Evolutionary conservation across 1,140 invertebrate species (phyloP), one percentile per base, ranked within the genome.

Genomic region (Drosophila ercepeae): DNA sequence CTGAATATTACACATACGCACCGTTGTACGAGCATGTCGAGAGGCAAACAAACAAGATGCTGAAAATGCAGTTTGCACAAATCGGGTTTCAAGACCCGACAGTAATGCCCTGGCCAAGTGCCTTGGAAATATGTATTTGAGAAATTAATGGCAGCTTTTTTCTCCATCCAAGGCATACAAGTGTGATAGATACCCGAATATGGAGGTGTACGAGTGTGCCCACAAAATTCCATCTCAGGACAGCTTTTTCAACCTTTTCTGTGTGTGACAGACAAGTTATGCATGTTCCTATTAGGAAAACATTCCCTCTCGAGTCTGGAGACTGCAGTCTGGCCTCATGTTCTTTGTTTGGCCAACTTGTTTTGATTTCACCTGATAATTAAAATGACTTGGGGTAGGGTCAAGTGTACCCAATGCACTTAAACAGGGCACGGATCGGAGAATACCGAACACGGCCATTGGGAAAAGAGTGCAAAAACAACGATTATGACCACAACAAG

Each of bases 351-450:
- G 18, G 18, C 27, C 39, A 25, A 14, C 39, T 32, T 32, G 67
- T 52, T 72, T 63, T 59, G 65, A 72, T 54, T 67, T 53, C 72
- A 36, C n/a, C 68, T 42, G 67, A 82, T 81, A 77, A 81, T 82
- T 82, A 78, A 77, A 81, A 73, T 63, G 68, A 77, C 78, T 77
- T 73, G 73, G 82, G 73, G 58, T 82, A 77, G 63, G 73, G n/a
- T 27, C 58, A 57, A 49, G 57, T 49, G 52, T 18, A 32, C 13
- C 60, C 75, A 76, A 73, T 81, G 72, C 79, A 86, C 72, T 86
- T 76, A 69, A 81, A 53, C 58, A 64, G 25, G 29, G 54, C 42
- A 54, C 25, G 14, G 25, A 32, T 25, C 9, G 13, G 36, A n/a
- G 59, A 13, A 39, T 14, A 8, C 13, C 13, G 7, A 64, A 61